Conservation (phyloP, 2,888 invertebrate genomes). For the Drepanosiphum platanoidis region DNA sequence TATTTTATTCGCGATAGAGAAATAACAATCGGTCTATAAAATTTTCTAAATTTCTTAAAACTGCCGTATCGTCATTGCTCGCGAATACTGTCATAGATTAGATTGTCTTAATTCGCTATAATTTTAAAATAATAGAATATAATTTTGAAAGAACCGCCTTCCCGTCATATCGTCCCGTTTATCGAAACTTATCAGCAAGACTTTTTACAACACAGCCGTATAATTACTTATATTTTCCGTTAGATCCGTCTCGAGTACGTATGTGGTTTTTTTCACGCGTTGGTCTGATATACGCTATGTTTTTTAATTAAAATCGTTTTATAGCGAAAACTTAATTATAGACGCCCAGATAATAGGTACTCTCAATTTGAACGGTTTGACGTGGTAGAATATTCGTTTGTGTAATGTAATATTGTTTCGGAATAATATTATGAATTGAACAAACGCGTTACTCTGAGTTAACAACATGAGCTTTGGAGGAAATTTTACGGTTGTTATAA, state of each 20-base stretch:
- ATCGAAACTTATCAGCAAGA: not conserved
- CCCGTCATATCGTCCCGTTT: not conserved
- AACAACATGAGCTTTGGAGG: too few species aligned
- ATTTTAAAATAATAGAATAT: too few species aligned
- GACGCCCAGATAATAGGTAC: not conserved
- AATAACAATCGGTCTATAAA: too few species aligned
- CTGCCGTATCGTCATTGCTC: too few species aligned
- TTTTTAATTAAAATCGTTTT: not conserved
- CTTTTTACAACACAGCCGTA: not conserved
- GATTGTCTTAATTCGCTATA: too few species aligned
- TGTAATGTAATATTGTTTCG: not conserved
- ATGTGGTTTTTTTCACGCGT: not conserved
- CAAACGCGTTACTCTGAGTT: too few species aligned
- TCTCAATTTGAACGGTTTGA: not conserved
- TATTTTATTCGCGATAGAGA: too few species aligned
- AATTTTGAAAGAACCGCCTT: not conserved
- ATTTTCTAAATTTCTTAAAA: too few species aligned
- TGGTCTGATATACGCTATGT: not conserved
- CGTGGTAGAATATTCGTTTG: not conserved
- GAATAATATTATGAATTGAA: too few species aligned
- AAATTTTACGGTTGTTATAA: too few species aligned
- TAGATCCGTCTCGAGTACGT: not conserved
- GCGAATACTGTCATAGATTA: too few species aligned
- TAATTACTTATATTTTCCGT: not conserved
- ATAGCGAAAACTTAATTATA: not conserved